Base-by-base conservation (phyloP, 2,888 invertebrate species). In the Polyploca ridens region DNA sequence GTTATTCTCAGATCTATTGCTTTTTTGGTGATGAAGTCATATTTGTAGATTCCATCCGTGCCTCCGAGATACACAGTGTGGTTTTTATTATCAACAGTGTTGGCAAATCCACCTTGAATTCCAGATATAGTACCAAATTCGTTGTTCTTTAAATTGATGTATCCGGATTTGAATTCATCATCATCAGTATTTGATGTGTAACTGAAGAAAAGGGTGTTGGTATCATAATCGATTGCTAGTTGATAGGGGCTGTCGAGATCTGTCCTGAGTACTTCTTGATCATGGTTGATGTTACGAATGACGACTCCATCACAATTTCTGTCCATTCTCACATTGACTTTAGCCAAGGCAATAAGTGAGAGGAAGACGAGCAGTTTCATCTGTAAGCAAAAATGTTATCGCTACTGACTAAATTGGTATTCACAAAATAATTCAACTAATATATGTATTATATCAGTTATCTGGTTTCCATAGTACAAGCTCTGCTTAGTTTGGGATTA, bases 201-300 rank as follows among this genome's bases (percentile, higher is more conserved):
- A 70, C 85, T 86, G 62, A 85, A 87, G 68, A 83, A 85, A 59
- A 86, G 64, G 0, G 68, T 78, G 49, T 81, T 80, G 3, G 78
- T 84, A n/a, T 78, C 73, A 44, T 81, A 79, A 62, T 87, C 84
- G 33, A 87, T 77, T 0, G 76, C 79, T 59, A 85, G 69, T 69
- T 85, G 84, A 61, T 84, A 86, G 1, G 86, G 83, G 41, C 74
- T 76, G 3, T 70, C 66, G 0, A 82, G 33, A 58, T 69, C 49
- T 8, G 69, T 61, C 63, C 71, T 74, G 3, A 87, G 64, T 11
- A 76, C 59, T 66, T 79, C 79, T 38, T 60, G 38, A 38, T 60
- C 59, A 4, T 35, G 33, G n/a, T 60, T 60, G 16, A 16, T 38
- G 59, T 38, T 33, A n/a, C 10, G 0, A 38, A 60, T 38, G 16